A percentile compares a stretch with the other conserved stretches of the same genome.
phyloP scores from a whole-genome alignment of 2,113 vertebrate species.

The Diphyllodes magnificus region DNA sequence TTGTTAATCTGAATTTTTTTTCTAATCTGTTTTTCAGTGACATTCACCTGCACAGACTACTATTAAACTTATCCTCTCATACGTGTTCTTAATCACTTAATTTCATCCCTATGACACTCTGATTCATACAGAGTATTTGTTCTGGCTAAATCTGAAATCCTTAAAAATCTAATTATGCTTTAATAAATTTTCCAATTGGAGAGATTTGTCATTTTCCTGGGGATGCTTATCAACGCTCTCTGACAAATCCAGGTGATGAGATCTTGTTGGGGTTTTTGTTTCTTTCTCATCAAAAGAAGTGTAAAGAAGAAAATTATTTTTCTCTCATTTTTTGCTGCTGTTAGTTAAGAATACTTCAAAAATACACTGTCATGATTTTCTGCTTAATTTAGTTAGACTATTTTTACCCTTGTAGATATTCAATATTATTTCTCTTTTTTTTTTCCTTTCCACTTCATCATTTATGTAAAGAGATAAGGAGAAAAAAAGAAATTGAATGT shows the following conservation, averaged over 20 bases:
- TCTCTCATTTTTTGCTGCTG: accelerated
- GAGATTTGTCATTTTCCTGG: background rate
- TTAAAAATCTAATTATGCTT: background rate
- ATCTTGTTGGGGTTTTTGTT: background rate
- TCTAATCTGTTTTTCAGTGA: background rate
- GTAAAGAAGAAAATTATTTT: background rate
- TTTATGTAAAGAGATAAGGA: background rate
- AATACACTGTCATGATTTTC: background rate
- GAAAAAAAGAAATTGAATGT: background rate
- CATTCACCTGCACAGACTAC: background rate
- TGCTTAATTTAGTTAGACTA: background rate
- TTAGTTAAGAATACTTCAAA: background rate
- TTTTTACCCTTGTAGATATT: background rate
- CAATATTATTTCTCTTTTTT: background rate
- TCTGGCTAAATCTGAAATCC: background rate
- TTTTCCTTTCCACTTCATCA: background rate
- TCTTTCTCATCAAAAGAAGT: background rate
- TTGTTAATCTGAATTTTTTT: background rate
- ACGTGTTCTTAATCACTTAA: background rate
- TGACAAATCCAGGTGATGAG: background rate
- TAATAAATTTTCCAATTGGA: background rate
- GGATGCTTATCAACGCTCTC: background rate
- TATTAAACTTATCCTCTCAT: background rate
- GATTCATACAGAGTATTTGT: background rate
- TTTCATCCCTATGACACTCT: background rate